Evolutionary conservation across 2,113 vertebrate genomes (phyloP).

Genomic region (Fukomys damarensis): DNA sequence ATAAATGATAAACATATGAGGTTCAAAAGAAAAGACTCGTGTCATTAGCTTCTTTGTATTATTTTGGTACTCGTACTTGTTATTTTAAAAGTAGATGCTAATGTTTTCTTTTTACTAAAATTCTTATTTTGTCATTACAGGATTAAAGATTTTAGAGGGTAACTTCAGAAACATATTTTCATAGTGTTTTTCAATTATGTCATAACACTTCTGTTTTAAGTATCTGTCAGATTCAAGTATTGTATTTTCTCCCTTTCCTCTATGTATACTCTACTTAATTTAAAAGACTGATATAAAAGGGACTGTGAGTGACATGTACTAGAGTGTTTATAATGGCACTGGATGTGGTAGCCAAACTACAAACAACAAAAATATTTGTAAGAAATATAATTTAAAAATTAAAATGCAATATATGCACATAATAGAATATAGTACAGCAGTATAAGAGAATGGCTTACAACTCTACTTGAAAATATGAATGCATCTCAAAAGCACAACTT

Average conservation of each 20-base stretch:
- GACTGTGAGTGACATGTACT: neutral
- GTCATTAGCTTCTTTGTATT: neutral
- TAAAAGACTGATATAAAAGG: slow-evolving; percentile 54
- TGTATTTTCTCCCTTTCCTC: neutral
- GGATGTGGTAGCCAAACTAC: neutral
- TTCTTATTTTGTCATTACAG: slow-evolving; percentile 31
- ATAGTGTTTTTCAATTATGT: neutral
- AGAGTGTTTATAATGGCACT: neutral
- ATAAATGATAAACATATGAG: neutral
- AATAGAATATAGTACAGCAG: neutral
- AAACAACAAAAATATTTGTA: neutral
- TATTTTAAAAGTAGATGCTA: slow-evolving; percentile 15
- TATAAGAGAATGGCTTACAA: neutral
- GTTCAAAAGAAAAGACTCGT: neutral
- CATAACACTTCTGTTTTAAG: slow-evolving; percentile 2
- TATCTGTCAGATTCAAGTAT: neutral
- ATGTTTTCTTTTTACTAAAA: neutral
- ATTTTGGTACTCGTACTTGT: neutral
- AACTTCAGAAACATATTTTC: neutral
- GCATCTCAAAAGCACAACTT: neutral
- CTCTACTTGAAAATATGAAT: neutral
- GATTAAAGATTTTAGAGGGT: slow-evolving; percentile 8
- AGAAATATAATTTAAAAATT: neutral
- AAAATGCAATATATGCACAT: neutral
- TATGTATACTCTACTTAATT: neutral